Conservation (phyloP, 2,113 vertebrate genomes). For the Dicrurus megarhynchus region DNA sequence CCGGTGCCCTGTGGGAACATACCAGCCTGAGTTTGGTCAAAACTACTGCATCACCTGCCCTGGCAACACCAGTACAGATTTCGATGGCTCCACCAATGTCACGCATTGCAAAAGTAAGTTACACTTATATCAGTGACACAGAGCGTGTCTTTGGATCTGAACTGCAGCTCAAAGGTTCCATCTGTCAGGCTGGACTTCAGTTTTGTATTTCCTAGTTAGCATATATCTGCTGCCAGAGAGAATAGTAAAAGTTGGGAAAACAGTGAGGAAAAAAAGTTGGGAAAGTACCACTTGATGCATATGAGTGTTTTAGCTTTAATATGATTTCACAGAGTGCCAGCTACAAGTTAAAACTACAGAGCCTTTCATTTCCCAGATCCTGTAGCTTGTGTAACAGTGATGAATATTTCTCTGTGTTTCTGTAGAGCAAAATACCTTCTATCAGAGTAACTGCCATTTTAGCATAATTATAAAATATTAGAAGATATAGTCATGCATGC, state of each 20-base stretch:
- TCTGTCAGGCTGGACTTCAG: not conserved
- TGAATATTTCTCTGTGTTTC: not conserved
- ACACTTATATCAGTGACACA: not conserved
- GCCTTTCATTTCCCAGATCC: not conserved
- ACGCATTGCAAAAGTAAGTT: conserved; percentile 83
- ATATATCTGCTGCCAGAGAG: not conserved
- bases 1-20: conserved; percentile 77
- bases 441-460: not conserved
- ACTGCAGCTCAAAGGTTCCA: not conserved
- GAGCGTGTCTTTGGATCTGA: not conserved
- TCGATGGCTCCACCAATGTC: conserved; percentile 82
- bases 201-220: not conserved
- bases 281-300: not conserved
- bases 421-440: not conserved
- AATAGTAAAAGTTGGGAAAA: not conserved
- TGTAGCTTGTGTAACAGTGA: not conserved
- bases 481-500: not conserved
- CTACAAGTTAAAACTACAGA: not conserved
- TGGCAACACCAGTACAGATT: conserved; percentile 83
- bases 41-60: conserved; percentile 82
- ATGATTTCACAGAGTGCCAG: not conserved
- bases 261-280: not conserved
- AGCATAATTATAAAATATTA: not conserved
- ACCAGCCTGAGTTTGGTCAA: conserved; percentile 83
- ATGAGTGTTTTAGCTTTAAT: not conserved